phyloP scores from a whole-genome alignment of 2,797 vertebrate species.

The Tympanoctomys barrerae region DNA sequence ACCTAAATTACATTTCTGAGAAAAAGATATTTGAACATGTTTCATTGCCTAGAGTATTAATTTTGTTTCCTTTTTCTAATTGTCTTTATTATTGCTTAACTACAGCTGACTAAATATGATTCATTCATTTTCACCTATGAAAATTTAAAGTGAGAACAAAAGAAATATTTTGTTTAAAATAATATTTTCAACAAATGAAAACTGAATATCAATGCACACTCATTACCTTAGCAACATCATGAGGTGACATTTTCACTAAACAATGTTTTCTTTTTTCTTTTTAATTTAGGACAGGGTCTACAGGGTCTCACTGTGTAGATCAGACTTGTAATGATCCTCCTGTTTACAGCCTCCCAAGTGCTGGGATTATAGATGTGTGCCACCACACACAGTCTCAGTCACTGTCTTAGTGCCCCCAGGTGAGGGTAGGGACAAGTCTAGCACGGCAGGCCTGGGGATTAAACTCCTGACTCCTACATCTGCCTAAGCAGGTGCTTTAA shows the following conservation, averaged over 20 bases:
- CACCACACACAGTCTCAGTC: too few relatives aligned
- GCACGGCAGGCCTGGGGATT: too few relatives aligned
- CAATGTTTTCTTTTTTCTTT: background rate
- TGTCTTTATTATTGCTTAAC: background rate
- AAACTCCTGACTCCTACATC: too few relatives aligned
- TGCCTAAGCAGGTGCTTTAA: too few relatives aligned
- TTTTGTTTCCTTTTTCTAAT: background rate
- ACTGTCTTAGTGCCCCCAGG: too few relatives aligned
- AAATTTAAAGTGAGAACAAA: background rate
- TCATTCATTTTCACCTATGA: slow-evolving; percentile 5
- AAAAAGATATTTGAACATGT: background rate
- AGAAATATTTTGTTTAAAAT: background rate
- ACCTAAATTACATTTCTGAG: background rate
- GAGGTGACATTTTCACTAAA: background rate
- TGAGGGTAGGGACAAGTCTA: too few relatives aligned
- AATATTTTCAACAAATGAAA: background rate
- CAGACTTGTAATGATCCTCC: too few relatives aligned
- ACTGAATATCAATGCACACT: slow-evolving; percentile 16
- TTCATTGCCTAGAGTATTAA: background rate
- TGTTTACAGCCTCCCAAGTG: too few relatives aligned
- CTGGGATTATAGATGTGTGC: too few relatives aligned
- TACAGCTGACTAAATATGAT: background rate
- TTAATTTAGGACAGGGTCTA: too few relatives aligned
- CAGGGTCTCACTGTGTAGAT: too few relatives aligned
- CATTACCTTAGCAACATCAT: background rate